Percentiles rank a stretch among this genome's conserved stretches.
Evolutionary conservation across 2,797 vertebrate genomes (phyloP).

Genomic region (Fratercula arctica): DNA sequence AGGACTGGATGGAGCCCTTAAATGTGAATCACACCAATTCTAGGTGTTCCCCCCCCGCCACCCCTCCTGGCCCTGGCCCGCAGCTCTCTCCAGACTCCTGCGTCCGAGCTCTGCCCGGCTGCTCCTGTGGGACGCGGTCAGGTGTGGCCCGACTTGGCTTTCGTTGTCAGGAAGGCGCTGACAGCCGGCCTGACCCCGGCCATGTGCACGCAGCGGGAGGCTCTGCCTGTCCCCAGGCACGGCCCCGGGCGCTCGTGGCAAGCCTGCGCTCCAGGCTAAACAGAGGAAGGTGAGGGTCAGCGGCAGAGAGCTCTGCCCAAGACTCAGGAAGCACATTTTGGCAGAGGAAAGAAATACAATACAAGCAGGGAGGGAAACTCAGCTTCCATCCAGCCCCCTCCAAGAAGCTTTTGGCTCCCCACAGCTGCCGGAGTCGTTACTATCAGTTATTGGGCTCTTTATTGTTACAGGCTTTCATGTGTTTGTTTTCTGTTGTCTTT

Average conservation of each 20-base stretch:
- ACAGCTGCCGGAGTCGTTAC: conserved; percentile 56
- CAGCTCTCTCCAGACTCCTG: background rate
- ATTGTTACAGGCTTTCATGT: conserved; percentile 49
- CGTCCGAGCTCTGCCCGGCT: background rate
- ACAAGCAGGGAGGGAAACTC: conserved; percentile 71
- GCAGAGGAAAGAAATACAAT: conserved; percentile 94
- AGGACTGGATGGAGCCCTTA: background rate
- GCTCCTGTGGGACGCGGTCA: background rate
- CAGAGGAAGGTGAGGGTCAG: conserved; percentile 90
- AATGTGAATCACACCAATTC: fast-evolving
- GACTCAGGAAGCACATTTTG: conserved; percentile 88
- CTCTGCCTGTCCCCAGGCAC: conserved; percentile 71
- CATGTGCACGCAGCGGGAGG: conserved; percentile 42
- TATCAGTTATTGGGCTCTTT: conserved; percentile 48
- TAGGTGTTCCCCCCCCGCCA: fast-evolving
- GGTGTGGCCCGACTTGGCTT: conserved; percentile 70
- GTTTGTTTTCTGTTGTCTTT: conserved; percentile 44
- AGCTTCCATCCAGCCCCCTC: conserved; percentile 64
- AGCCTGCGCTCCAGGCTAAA: conserved; percentile 82
- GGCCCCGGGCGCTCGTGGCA: conserved; percentile 84
- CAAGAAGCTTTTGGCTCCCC: conserved; percentile 64
- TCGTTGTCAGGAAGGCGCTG: conserved; percentile 76
- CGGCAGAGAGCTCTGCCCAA: conserved; percentile 80
- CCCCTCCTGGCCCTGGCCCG: background rate
- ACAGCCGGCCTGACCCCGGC: conserved; percentile 78